A percentile compares a stretch with the other conserved stretches of the same genome.
phyloP scores from a whole-genome alignment of 2,113 vertebrate genomes.

The Chamaea fasciata region DNA sequence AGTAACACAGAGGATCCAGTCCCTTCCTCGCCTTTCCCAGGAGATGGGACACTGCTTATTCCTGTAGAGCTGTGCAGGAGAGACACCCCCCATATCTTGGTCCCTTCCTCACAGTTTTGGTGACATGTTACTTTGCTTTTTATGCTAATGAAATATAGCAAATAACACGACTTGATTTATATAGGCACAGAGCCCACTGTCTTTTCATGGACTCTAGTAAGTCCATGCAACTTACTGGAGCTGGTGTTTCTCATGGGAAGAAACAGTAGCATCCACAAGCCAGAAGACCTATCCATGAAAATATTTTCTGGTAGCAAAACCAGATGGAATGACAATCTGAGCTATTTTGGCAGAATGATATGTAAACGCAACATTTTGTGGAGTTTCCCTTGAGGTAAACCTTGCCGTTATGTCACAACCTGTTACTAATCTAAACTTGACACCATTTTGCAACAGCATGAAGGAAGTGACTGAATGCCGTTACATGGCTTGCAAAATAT shows the following conservation, averaged over 20 bases:
- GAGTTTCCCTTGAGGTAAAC: not conserved
- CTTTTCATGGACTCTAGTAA: not conserved
- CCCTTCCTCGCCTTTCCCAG: not conserved
- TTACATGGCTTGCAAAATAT: not conserved
- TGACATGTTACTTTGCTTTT: not conserved
- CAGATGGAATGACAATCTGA: not conserved
- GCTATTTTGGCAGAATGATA: not conserved
- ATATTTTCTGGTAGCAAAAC: not conserved
- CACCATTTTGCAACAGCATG: not conserved
- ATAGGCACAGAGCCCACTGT: not conserved
- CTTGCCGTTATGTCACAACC: not conserved
- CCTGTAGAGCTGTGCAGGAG: not conserved
- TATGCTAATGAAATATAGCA: not conserved
- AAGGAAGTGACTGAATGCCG: not conserved
- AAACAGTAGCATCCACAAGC: not conserved
- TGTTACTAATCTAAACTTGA: not conserved
- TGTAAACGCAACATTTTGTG: not conserved
- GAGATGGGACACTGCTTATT: not conserved
- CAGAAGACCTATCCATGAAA: not conserved
- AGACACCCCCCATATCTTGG: not conserved
- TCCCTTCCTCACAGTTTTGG: not conserved
- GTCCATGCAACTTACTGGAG: not conserved
- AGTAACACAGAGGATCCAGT: not conserved
- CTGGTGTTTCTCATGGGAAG: not conserved
- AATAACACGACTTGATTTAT: not conserved